These are phyloP conservation scores for Megalops cyprinoides DNA, from an alignment of 2,797 vertebrate genomes.

Conservation along the genomic window DNA sequence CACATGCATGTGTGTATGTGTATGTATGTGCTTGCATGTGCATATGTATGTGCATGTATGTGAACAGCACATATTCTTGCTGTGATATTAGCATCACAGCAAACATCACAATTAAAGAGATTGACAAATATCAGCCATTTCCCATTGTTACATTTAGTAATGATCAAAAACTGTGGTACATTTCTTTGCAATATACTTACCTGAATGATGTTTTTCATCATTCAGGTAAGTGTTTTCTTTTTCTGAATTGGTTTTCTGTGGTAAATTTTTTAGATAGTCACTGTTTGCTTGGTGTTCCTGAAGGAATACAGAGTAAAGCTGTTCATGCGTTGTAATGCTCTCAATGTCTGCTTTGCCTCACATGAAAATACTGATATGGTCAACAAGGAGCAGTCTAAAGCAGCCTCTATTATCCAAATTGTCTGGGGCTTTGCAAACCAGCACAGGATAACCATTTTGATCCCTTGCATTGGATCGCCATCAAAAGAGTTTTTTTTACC, in stretches of 20 bases:
- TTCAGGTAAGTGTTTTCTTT: neutral
- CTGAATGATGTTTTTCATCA: no score
- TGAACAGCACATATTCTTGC: no score
- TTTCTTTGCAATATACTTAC: neutral
- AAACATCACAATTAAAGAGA: no score
- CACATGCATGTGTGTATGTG: slow-evolving; percentile 18
- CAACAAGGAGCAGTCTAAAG: neutral
- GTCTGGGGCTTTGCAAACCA: slow-evolving; percentile 40
- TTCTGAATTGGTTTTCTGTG: slow-evolving; percentile 38
- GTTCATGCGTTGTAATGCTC: neutral
- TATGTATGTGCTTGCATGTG: slow-evolving; percentile 17
- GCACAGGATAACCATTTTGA: slow-evolving; percentile 45
- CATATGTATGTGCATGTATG: slow-evolving; percentile 39
- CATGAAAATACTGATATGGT: neutral
- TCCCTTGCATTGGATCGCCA: slow-evolving; percentile 39
- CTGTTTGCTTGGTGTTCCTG: neutral
- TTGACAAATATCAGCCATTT: no score
- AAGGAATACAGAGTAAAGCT: neutral
- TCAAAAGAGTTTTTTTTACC: slow-evolving; percentile 47
- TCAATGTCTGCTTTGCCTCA: neutral
- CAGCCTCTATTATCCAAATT: slow-evolving; percentile 45
- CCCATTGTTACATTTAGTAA: no score
- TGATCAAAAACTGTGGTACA: no score
- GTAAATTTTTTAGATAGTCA: neutral
- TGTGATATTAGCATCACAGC: no score